phyloP scores from a whole-genome alignment of 2,113 vertebrate species.

The Silurus meridionalis region DNA sequence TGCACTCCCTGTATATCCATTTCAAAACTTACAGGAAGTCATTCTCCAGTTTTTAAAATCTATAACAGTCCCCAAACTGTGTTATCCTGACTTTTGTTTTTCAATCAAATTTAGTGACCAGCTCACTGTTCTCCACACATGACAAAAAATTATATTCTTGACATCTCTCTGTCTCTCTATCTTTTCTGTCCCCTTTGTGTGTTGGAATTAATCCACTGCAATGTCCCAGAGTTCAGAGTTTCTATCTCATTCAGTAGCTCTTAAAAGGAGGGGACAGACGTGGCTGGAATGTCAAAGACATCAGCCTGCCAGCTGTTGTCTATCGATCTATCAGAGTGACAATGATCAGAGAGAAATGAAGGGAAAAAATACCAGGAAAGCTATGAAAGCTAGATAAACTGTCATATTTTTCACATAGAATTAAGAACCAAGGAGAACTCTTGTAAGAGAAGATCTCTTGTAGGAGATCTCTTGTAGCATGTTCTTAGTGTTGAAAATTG shows the following conservation, averaged over 20 bases:
- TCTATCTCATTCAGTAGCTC: conserved; percentile 42
- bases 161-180: conserved; percentile 24
- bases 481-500: not conserved
- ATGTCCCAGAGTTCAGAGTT: conserved; percentile 28
- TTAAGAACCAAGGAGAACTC: conserved; percentile 9
- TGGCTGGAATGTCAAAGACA: conserved; percentile 55
- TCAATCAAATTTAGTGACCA: conserved; percentile 25
- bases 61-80: conserved; percentile 20
- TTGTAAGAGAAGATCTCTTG: not conserved
- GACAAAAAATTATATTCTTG: conserved; percentile 14
- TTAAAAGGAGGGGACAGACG: conserved; percentile 46
- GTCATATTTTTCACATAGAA: not conserved
- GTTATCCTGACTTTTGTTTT: conserved; percentile 36
- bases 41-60: conserved; percentile 15
- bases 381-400: conserved; percentile 6
- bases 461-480: not conserved
- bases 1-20: no score
- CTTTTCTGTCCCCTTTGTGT: conserved; percentile 20
- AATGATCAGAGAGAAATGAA: conserved; percentile 26
- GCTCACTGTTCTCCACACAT: conserved; percentile 13
- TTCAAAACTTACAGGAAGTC: conserved; percentile 14
- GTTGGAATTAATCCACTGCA: conserved; percentile 45
- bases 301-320: conserved; percentile 48
- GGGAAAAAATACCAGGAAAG: not conserved
- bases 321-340: conserved; percentile 49